These are phyloP conservation scores for Scalopus aquaticus DNA, from an alignment of 2,113 vertebrate species.

Conservation along the genomic window DNA sequence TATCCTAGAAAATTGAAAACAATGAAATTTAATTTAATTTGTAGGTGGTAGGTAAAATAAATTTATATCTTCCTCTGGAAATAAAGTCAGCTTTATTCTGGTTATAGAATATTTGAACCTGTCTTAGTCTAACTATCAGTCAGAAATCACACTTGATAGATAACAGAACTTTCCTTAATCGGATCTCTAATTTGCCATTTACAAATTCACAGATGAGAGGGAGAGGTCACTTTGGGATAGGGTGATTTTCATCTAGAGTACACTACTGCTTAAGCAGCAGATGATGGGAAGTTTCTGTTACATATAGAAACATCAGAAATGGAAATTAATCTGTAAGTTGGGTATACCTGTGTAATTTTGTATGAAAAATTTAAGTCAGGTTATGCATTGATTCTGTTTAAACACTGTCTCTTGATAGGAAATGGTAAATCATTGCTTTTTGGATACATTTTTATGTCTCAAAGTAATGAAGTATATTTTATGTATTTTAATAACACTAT, in stretches of 20 bases:
- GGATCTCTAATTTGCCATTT: slow-evolving; percentile 32
- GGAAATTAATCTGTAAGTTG: background rate
- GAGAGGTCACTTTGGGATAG: background rate
- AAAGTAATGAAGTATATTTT: slow-evolving; percentile 3
- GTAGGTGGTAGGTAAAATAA: background rate
- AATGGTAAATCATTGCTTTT: slow-evolving; percentile 18
- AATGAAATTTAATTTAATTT: slow-evolving; percentile 27
- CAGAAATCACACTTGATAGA: background rate
- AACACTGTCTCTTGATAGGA: background rate
- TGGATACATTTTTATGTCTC: background rate
- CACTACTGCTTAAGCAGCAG: background rate
- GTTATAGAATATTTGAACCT: background rate
- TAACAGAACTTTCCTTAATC: background rate
- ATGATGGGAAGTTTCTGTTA: background rate
- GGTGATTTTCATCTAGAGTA: background rate
- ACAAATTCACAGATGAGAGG: background rate
- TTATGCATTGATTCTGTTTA: background rate
- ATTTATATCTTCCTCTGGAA: background rate
- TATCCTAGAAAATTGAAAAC: slow-evolving; percentile 25
- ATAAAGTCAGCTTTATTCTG: background rate
- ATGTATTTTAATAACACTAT: background rate
- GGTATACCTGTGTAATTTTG: background rate
- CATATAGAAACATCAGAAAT: background rate
- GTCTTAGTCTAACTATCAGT: background rate
- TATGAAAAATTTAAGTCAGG: background rate